phyloP scores from a whole-genome alignment of 2,888 invertebrate genomes.

The Lamellibrachia satsuma region DNA sequence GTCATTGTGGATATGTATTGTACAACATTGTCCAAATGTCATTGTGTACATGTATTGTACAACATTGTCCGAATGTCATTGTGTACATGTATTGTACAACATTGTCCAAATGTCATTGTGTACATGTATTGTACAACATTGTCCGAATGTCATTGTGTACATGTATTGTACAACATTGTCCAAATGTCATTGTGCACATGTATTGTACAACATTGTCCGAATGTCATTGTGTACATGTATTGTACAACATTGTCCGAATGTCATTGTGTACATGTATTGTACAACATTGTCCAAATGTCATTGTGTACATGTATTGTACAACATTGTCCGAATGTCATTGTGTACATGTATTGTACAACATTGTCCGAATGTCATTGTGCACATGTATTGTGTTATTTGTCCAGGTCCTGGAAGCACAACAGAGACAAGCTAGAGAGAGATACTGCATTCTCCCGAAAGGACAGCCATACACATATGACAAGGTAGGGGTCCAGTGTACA shows the following conservation, averaged over 20 bases:
- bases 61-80: no score
- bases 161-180: not conserved
- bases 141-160: no score
- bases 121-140: no score
- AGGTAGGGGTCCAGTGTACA: slow-evolving; percentile 40
- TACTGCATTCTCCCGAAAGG: slow-evolving; percentile 47
- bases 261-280: not conserved
- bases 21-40: no score
- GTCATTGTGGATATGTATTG: no score
- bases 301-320: not conserved
- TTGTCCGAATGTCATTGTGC: not conserved
- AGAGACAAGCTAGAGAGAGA: slow-evolving; percentile 45
- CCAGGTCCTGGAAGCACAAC: slow-evolving; percentile 57
- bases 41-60: no score
- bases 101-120: no score
- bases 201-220: not conserved
- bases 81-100: no score
- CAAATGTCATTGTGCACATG: not conserved
- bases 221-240: no score
- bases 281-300: not conserved
- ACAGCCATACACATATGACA: slow-evolving; percentile 57
- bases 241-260: not conserved
- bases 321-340: not conserved
- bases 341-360: not conserved
- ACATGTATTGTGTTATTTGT: not conserved